A percentile compares a stretch with the other conserved stretches of the same genome.
Conservation (phyloP, 2,888 invertebrate species). For the Drosophila mimetica region DNA sequence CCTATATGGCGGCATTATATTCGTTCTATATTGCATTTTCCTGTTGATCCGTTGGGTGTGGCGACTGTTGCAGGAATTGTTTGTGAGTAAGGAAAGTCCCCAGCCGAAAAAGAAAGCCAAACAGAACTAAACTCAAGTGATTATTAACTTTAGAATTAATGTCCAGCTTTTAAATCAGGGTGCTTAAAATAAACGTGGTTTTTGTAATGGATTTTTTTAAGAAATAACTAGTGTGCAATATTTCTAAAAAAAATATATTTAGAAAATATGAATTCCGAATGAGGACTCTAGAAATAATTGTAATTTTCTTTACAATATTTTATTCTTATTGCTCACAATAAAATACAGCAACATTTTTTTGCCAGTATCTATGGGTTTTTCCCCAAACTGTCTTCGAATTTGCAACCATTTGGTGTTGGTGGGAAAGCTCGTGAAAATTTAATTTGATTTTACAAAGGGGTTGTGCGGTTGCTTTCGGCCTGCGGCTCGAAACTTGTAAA, state of each 20-base stretch:
- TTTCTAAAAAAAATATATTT: neutral
- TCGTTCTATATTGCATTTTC: conserved; percentile 46
- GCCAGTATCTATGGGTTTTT: neutral
- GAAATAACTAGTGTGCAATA: neutral
- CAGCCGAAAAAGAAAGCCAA: conserved; percentile 49
- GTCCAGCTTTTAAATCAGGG: neutral
- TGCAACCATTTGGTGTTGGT: conserved; percentile 15
- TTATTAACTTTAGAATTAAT: neutral
- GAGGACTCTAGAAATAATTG: neutral
- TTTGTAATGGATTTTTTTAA: neutral
- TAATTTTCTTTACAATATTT: neutral
- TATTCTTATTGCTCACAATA: neutral
- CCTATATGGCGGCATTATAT: conserved; percentile 66
- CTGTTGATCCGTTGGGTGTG: conserved; percentile 40
- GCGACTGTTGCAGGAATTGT: conserved; percentile 42
- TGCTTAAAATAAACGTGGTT: neutral
- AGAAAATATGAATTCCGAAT: neutral
- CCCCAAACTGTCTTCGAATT: conserved; percentile 1
- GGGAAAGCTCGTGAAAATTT: conserved; percentile 41
- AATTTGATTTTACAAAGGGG: conserved; percentile 30
- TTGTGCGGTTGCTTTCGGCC: conserved; percentile 25
- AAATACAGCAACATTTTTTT: neutral
- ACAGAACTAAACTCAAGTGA: conserved; percentile 36
- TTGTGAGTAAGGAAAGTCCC: neutral
- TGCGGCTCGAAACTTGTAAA: conserved; percentile 54